Evolutionary conservation across 2,113 vertebrate species (phyloP).

Genomic region (Odobenus rosmarus): DNA sequence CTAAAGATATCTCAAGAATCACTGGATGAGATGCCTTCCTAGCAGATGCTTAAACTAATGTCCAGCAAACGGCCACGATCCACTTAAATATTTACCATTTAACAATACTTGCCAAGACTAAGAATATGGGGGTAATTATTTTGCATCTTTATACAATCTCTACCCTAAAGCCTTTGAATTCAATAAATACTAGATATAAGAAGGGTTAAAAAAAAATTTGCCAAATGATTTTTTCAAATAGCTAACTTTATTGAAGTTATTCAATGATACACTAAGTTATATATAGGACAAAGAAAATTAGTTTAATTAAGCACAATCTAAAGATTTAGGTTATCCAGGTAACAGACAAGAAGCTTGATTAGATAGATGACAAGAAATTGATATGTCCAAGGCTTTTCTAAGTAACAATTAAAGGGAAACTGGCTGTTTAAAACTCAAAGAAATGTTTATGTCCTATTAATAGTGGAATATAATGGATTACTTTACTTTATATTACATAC

Average conservation of each 20-base stretch:
- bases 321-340: constrained; percentile 3
- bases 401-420: constrained; percentile 15
- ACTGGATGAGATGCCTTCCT: constrained; percentile 13
- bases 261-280: not conserved
- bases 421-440: constrained; percentile 23
- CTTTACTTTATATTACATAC: not conserved
- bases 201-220: constrained; percentile 28
- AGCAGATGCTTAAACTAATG: constrained; percentile 23
- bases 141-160: not conserved
- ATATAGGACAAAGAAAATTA: constrained; percentile 14
- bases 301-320: constrained; percentile 46
- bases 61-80: constrained; percentile 19
- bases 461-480: not conserved
- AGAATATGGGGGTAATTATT: not conserved
- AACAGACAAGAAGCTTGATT: not conserved
- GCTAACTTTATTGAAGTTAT: constrained; percentile 51
- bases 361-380: constrained; percentile 10
- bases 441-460: not conserved
- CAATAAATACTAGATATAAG: constrained; percentile 20
- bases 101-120: constrained; percentile 19
- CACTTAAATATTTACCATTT: not conserved
- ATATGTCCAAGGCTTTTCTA: not conserved
- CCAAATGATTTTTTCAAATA: constrained; percentile 43
- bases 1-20: constrained; percentile 35
- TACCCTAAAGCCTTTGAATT: constrained; percentile 16